These are phyloP conservation scores for Scaptomyza parva DNA, from an alignment of 2,888 invertebrate genomes.

Conservation along the genomic window DNA sequence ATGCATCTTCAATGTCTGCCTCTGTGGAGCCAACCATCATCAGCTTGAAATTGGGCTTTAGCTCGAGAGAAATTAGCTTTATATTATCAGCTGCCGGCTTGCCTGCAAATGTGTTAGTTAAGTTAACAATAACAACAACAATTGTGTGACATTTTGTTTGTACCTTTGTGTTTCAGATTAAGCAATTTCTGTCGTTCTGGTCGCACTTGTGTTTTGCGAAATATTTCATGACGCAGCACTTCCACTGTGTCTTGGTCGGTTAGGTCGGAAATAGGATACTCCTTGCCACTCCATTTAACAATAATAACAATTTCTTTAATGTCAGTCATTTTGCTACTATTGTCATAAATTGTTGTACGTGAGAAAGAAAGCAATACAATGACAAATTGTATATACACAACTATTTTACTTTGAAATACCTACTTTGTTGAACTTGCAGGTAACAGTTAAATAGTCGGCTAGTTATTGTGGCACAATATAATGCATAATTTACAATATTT, in stretches of 20 bases:
- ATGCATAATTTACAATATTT: slow-evolving; percentile 34
- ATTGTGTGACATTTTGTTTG: background rate
- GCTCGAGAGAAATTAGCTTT: slow-evolving; percentile 89
- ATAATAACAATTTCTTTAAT: slow-evolving; percentile 78
- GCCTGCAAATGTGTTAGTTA: slow-evolving; percentile 86
- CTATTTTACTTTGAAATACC: slow-evolving; percentile 1
- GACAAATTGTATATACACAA: background rate
- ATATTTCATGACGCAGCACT: slow-evolving; percentile 92
- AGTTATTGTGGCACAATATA: background rate
- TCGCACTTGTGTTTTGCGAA: slow-evolving; percentile 94
- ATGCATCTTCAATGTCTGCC: slow-evolving; percentile 94
- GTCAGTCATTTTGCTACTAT: slow-evolving; percentile 50
- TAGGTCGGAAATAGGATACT: slow-evolving; percentile 91
- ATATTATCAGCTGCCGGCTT: slow-evolving; percentile 93
- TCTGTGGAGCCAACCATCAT: slow-evolving; percentile 99
- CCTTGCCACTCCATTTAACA: slow-evolving; percentile 97
- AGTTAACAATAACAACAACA: no score
- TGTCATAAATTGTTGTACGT: slow-evolving; percentile 12
- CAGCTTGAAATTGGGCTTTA: slow-evolving; percentile 95
- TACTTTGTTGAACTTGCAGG: slow-evolving; percentile 28
- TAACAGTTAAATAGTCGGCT: slow-evolving; percentile 8
- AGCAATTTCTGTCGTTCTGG: slow-evolving; percentile 97
- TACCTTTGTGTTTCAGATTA: slow-evolving; percentile 96
- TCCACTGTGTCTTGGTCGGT: slow-evolving; percentile 92
- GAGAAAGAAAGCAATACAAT: background rate